Base-by-base conservation (phyloP, 92 coral and sea anemone genomes). In the Bergia sp. region DNA sequence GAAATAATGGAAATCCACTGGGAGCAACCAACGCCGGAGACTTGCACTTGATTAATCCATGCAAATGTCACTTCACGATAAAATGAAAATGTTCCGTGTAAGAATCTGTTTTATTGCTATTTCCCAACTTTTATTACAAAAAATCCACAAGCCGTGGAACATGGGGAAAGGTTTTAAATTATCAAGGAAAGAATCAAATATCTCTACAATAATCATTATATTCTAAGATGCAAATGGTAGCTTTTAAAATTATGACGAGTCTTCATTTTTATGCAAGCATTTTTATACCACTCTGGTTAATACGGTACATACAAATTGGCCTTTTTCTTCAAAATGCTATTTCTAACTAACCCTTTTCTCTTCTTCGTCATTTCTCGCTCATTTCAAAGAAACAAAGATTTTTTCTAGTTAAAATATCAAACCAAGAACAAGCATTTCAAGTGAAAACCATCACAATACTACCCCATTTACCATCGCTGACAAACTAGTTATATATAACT, bases 71-170 rank as follows among this genome's bases (percentile, higher is more conserved):
- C 29, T 18, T 86, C 79, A 76, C 40, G 79, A 18, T 40, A 44
- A 29, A 21, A 6, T 50, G 79, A 76, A 41, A 42, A 6, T 55
- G 37, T 4, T 16, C 40, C 39, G 57, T 84, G 50, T 64, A 66
- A 65, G 86, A 82, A 82, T 65, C 53, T n/a, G 15, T 71, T 84
- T 71, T 71, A 84, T 69, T 82, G 11, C 49, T 42, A 43, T 45
- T 50, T 71, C 77, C 79, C 87, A 43, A 84, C 57, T 49, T 71
- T 71, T 84, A 37, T 84, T 71, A 71, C 87, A 84, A 84, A 84
- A 71, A 64, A 65, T 42, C 77, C 65, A 36, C 87, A 47, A 42
- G 42, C 57, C 21, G 57, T 83, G 40, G 23, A 5, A 29, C 18
- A 10, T 69, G 79, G 64, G 43, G 64, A 73, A 67, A 23, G 38